Evolutionary conservation across 2,113 vertebrate species (phyloP).

Genomic region (Corydoras sp.): DNA sequence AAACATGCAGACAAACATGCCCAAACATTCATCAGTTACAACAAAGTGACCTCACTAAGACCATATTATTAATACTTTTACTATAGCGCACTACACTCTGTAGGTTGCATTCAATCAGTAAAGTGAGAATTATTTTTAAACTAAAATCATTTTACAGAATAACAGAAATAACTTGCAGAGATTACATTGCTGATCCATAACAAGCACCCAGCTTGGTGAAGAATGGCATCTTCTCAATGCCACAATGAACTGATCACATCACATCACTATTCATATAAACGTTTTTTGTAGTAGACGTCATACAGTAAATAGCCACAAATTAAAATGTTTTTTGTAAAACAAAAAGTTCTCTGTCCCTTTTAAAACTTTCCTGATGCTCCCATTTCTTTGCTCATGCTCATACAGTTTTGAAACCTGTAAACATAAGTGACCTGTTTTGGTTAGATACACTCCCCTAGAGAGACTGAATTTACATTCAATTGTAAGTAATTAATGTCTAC

Average conservation of each 20-base stretch:
- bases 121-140: no score
- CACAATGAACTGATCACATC: no score
- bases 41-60: conserved; percentile 29
- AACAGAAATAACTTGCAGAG: no score
- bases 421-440: background rate
- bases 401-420: conserved; percentile 7
- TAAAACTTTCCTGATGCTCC: background rate
- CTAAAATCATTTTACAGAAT: no score
- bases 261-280: background rate
- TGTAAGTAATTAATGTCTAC: conserved; percentile 3
- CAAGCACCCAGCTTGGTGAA: no score
- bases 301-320: no score
- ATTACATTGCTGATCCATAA: no score
- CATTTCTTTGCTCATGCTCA: background rate
- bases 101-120: no score
- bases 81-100: background rate
- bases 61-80: background rate
- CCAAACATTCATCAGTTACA: conserved; percentile 10
- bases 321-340: background rate
- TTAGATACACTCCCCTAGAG: background rate
- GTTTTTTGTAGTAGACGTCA: background rate
- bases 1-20: no score
- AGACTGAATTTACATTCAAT: background rate
- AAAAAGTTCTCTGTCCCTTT: background rate
- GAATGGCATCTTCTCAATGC: no score